These are phyloP conservation scores for Monochamus saltuarius DNA, from an alignment of 1,140 invertebrate genomes.

Conservation along the genomic window DNA sequence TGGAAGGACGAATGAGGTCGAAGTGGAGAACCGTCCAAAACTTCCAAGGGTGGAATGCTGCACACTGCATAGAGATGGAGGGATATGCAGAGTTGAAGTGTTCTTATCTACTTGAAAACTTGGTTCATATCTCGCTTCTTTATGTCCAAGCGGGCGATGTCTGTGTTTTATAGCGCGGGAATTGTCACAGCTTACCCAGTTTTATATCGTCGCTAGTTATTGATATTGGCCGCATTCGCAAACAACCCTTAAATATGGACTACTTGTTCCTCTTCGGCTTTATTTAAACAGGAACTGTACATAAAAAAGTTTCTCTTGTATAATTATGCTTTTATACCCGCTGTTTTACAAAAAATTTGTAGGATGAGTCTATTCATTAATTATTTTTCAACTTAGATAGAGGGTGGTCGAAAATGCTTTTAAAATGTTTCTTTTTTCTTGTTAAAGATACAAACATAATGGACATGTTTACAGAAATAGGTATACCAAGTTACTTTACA, in stretches of 20 bases:
- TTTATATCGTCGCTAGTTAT: slow-evolving; percentile 16
- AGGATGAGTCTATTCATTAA: no score
- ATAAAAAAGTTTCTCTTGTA: no score
- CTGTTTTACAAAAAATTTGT: no score
- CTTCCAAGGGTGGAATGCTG: slow-evolving; percentile 18
- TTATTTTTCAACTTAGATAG: no score
- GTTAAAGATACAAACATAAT: no score
- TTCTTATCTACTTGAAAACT: slow-evolving; percentile 38
- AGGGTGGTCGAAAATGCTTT: no score
- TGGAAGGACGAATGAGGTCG: slow-evolving; percentile 19
- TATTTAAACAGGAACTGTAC: no score
- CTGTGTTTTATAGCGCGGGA: slow-evolving; percentile 24
- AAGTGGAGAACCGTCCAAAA: slow-evolving; percentile 25
- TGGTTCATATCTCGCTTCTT: slow-evolving; percentile 31
- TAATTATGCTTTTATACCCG: no score
- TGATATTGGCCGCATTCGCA: slow-evolving; percentile 18
- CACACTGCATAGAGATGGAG: slow-evolving; percentile 1
- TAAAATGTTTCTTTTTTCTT: no score
- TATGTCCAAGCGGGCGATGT: slow-evolving; percentile 28
- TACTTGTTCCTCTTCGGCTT: no score
- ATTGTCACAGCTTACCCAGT: slow-evolving; percentile 25
- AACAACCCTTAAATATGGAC: slow-evolving; percentile 17
- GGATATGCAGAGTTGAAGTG: slow-evolving; percentile 22
- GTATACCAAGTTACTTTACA: no score
- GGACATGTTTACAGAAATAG: no score